Conservation (phyloP, 2,113 vertebrate species). For the Podiceps cristatus region DNA sequence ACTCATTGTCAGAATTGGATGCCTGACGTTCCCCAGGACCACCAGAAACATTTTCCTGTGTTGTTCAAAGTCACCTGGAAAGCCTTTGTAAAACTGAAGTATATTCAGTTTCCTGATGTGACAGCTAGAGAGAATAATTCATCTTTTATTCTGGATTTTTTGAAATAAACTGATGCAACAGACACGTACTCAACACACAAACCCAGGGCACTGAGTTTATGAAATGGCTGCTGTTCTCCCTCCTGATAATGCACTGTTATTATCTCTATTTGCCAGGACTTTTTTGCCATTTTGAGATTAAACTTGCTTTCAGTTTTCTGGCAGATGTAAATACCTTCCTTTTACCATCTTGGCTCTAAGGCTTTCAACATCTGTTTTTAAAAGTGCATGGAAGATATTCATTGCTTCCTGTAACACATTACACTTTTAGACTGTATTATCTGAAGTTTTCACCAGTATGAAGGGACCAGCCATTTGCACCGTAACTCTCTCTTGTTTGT, state of each 20-base stretch:
- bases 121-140: neutral
- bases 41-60: neutral
- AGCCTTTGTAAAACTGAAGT: neutral
- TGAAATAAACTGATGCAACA: neutral
- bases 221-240: neutral
- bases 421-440: neutral
- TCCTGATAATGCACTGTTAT: neutral
- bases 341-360: neutral
- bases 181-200: neutral
- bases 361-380: neutral
- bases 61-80: neutral
- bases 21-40: neutral
- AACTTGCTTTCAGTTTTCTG: neutral
- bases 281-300: slow-evolving; percentile 13
- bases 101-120: neutral
- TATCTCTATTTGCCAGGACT: neutral
- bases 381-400: neutral
- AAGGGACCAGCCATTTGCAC: neutral
- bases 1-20: neutral
- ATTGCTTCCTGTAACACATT: neutral
- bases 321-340: neutral
- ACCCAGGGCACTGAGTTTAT: neutral
- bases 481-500: neutral
- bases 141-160: neutral
- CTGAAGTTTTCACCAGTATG: neutral